Percentiles rank a stretch among this genome's conserved stretches.
phyloP scores from a whole-genome alignment of 2,888 invertebrate species.

The Euphydryas editha region DNA sequence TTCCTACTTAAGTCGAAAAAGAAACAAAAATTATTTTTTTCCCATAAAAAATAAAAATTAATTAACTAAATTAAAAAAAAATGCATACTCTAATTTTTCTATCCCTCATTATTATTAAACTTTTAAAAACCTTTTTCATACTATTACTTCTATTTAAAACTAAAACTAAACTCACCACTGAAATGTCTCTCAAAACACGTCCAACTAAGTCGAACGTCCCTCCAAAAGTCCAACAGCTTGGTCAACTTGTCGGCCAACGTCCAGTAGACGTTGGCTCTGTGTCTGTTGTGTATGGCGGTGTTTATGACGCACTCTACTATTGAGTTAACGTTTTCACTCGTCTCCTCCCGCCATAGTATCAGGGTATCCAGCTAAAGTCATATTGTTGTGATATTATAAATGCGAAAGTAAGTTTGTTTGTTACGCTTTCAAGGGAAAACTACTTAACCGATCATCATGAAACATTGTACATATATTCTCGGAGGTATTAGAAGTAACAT shows the following conservation, averaged over 20 bases:
- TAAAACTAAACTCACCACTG: conserved; percentile 50
- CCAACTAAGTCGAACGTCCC: conserved; percentile 49
- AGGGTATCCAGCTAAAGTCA: conserved; percentile 52
- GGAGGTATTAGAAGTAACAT: too few species aligned
- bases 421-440: too few species aligned
- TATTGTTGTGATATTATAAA: neutral
- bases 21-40: too few species aligned
- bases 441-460: too few species aligned
- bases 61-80: too few species aligned
- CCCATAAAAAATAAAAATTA: too few species aligned
- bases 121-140: too few species aligned
- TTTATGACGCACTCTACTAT: conserved; percentile 48
- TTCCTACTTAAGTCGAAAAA: too few species aligned
- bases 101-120: too few species aligned
- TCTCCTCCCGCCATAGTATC: conserved; percentile 47
- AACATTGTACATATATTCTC: too few species aligned
- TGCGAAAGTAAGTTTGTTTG: neutral
- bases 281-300: conserved; percentile 49
- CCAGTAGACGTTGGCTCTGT: conserved; percentile 36
- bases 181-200: conserved; percentile 48
- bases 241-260: conserved; percentile 48
- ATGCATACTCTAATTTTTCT: too few species aligned
- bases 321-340: conserved; percentile 41
- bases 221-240: conserved; percentile 51
- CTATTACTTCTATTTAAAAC: too few species aligned